Percentiles rank a stretch among this genome's conserved stretches.
These are phyloP conservation scores for Amazona vittata DNA, from an alignment of 2,113 vertebrate genomes.

Conservation along the genomic window DNA sequence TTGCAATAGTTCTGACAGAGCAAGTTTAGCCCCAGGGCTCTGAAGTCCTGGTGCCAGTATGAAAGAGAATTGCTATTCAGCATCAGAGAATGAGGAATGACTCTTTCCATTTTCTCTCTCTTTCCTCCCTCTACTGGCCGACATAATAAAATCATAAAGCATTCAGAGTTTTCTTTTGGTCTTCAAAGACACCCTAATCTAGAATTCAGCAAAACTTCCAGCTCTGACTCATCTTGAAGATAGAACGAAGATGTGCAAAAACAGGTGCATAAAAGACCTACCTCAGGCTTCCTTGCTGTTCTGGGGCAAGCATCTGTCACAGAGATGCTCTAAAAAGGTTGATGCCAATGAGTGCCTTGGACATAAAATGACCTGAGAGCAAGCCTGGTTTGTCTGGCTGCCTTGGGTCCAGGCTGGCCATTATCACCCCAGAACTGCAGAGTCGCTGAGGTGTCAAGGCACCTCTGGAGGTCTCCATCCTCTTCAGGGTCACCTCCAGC, in stretches of 20 bases:
- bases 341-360: rapidly evolving
- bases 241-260: not conserved
- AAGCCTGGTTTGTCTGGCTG: not conserved
- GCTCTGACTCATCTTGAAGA: not conserved
- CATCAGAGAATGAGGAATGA: not conserved
- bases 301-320: not conserved
- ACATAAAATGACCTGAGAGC: not conserved
- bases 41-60: not conserved
- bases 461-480: not conserved
- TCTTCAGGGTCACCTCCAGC: not conserved
- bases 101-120: constrained; percentile 13
- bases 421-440: not conserved
- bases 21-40: not conserved
- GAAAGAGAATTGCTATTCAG: not conserved
- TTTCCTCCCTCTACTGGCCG: constrained; percentile 21
- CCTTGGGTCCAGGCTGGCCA: not conserved
- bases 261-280: not conserved
- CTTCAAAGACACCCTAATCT: not conserved
- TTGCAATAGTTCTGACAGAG: not conserved
- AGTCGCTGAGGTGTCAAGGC: not conserved
- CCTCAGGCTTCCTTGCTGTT: constrained; percentile 63
- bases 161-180: not conserved
- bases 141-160: not conserved
- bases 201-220: not conserved
- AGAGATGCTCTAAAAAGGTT: not conserved